A percentile compares a stretch with the other conserved stretches of the same genome.
These are phyloP conservation scores for Micrasema minimum DNA, from an alignment of 1,140 invertebrate species.

Conservation along the genomic window DNA sequence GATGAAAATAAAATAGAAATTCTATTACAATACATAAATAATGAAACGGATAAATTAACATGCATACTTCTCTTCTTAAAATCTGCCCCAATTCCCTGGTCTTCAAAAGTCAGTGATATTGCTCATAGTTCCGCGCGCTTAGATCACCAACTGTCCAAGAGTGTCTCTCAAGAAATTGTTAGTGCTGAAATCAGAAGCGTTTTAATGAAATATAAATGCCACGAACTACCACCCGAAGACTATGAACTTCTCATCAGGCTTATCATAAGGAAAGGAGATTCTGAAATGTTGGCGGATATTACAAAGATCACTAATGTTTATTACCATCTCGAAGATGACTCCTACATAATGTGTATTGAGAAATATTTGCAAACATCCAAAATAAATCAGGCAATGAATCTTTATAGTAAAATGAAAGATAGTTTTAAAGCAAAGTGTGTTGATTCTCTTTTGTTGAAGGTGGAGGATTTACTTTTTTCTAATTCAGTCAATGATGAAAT, in stretches of 20 bases:
- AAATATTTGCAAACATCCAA: slow-evolving; percentile 39
- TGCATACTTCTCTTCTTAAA: slow-evolving; percentile 47
- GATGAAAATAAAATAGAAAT: slow-evolving; percentile 51
- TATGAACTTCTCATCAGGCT: slow-evolving; percentile 43
- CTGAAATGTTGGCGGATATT: slow-evolving; percentile 49
- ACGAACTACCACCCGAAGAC: slow-evolving; percentile 45
- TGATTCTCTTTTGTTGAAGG: slow-evolving; percentile 30
- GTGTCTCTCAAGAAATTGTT: slow-evolving; percentile 41
- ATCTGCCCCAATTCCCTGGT: slow-evolving; percentile 46
- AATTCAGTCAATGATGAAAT: slow-evolving; percentile 8
- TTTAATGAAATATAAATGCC: slow-evolving; percentile 51
- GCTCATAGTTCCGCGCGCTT: slow-evolving; percentile 18
- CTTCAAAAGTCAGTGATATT: slow-evolving; percentile 39
- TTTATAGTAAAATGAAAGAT: slow-evolving; percentile 40
- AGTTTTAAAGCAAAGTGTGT: slow-evolving; percentile 41
- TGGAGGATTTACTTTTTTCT: slow-evolving; percentile 43
- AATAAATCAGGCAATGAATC: slow-evolving; percentile 38
- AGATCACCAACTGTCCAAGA: slow-evolving; percentile 22
- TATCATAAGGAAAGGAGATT: slow-evolving; percentile 42
- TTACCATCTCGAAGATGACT: slow-evolving; percentile 42
- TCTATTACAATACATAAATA: slow-evolving; percentile 46
- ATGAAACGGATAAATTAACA: slow-evolving; percentile 41
- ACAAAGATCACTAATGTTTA: slow-evolving; percentile 48
- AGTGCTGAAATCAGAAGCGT: slow-evolving; percentile 44
- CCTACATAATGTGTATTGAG: slow-evolving; percentile 47